Conservation (phyloP, 2,113 vertebrate species). For the Pachycephala philippinensis region DNA sequence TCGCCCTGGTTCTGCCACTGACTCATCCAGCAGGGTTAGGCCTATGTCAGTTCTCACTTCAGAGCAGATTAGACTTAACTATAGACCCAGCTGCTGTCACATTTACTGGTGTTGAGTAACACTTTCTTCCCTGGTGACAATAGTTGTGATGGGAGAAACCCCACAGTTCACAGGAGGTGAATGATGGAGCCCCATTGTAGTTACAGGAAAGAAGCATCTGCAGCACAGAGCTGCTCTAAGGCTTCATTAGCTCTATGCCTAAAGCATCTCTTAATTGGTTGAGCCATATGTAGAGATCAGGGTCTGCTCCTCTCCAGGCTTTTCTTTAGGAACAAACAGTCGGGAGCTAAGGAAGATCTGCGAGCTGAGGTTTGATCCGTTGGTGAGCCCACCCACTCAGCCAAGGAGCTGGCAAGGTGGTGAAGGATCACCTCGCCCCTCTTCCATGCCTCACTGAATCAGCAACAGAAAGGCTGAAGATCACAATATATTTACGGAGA, state of each 20-base stretch:
- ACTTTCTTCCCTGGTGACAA: slow-evolving; percentile 1
- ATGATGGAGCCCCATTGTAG: background rate
- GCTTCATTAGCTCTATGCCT: background rate
- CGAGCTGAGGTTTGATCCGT: background rate
- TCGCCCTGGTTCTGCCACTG: background rate
- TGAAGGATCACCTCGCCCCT: background rate
- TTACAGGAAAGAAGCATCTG: background rate
- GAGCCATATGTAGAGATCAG: background rate
- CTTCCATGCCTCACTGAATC: background rate
- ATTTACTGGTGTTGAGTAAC: background rate
- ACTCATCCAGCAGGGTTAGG: slow-evolving; percentile 13
- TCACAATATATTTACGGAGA: background rate
- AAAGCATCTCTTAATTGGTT: background rate
- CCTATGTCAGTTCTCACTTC: background rate
- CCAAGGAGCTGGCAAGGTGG: background rate
- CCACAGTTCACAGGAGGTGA: background rate
- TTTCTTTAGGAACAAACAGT: background rate
- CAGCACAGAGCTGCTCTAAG: background rate
- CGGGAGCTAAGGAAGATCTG: background rate
- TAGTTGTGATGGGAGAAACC: background rate
- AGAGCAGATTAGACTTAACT: slow-evolving; percentile 7
- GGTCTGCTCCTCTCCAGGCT: background rate
- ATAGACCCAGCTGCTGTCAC: background rate
- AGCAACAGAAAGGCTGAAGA: background rate
- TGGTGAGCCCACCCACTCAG: background rate